Evolutionary conservation across 2,888 invertebrate genomes (phyloP), one percentile per base, ranked within the genome.

Genomic region (Crocallis elinguaria): DNA sequence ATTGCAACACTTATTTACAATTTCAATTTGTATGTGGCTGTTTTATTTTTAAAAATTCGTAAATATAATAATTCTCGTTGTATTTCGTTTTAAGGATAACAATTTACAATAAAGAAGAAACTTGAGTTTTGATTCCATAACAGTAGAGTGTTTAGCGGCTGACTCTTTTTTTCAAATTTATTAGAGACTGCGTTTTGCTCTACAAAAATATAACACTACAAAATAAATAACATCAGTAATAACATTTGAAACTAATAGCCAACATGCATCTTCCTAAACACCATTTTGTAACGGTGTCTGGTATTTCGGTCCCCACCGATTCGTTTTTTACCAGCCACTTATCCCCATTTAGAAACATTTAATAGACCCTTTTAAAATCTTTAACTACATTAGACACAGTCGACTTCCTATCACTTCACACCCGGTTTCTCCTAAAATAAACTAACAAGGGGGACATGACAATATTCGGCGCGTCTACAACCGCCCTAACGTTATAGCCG

Each of bases 361-460:
- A 53, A 53, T 53, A 49, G 53, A 41, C 54, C 54, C 38, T 54
- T 53, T 50, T 49, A 46, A 69, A 60, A 52, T 50, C 39, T 66
- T 66, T 69, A 64, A 67, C 59, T 70, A 69, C 75, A 69, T 66
- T 67, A 71, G 75, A 82, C 79, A 79, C 78, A 79, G 79, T 79
- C 75, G 79, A 68, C 64, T 69, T 77, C 77, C 71, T 82, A 86
- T 87, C 87, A 73, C 77, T 86, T 86, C 76, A 83, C 88, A 84
- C 74, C 73, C 73, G 75, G 79, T 71, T 84, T 77, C 67, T 66
- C 74, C 61, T 50, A 77, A 82, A 82, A 82, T 79, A 81, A 62
- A 69, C 67, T 65, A 69, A 67, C 60, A 68, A 68, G 71, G 75
- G 41, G 77, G 66, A 62, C 44, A 57, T 62, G 60, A 63, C 71